Base-by-base conservation (phyloP, 2,888 invertebrate genomes). In the Caenorhabditis sulstoni region DNA sequence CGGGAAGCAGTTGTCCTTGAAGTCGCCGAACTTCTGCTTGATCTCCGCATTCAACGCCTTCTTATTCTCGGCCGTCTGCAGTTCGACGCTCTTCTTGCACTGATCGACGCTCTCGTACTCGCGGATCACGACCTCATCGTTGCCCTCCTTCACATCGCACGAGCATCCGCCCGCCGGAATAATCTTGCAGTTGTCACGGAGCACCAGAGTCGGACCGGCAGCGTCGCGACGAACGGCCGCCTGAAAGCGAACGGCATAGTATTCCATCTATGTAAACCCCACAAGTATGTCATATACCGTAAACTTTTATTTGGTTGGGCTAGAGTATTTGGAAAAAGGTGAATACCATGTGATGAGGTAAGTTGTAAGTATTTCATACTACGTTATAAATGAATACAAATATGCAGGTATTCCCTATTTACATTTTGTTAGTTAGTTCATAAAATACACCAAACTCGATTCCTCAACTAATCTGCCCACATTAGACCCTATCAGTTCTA, bases 1-100 rank as follows among this genome's bases (percentile, higher is more conserved):
- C 22, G 86, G 82, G 79, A 86, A 86, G 52, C 86, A 86, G 81
- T 86, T 86, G n/a, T 86, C 86, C 81, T 85, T 86, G 81, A 87
- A 84, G 20, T 73, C 85, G 9, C 84, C 87, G 62, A 81, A 87
- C 59, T 87, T 85, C 35, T 84, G 57, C 50, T 82, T 59, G 71
- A 87, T 84, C 53, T 85, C 85, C 9, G 55, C 70, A 39, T 80
- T 79, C 16, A 85, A 41, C 1, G 65, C 81, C 74, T 80, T 81
- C 78, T 85, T 85, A 73, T 85, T 78, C 68, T 81, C 81, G 44
- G 82, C 85, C 11, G 80, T 81, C 20, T 83, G 77, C 4, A 81
- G 45, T 45, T 87, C 87, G 11, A 86, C 81, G 1, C 87, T 79
- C 61, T 87, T 87, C 58, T 83, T 82, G 75, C 87, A 87, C 29